phyloP scores from a whole-genome alignment of 1,140 invertebrate genomes.

The Drosophila equinoxialis region DNA sequence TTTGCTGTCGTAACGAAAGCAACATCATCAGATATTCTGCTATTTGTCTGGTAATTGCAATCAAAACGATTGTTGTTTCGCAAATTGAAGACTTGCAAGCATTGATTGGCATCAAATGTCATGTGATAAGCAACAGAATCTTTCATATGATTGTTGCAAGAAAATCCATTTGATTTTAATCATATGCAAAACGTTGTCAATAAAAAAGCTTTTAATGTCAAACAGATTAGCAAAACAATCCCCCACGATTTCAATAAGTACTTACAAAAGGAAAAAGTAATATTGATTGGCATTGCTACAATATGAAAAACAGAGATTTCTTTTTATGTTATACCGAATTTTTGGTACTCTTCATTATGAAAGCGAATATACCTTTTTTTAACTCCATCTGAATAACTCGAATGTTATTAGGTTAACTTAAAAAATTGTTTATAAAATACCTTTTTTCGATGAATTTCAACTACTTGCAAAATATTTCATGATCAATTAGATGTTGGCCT shows the following conservation, averaged over 20 bases:
- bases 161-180: slow-evolving; percentile 48
- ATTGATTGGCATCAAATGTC: slow-evolving; percentile 45
- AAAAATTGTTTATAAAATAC: too few relatives aligned
- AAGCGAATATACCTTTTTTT: too few relatives aligned
- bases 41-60: slow-evolving; percentile 61
- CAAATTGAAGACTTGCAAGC: slow-evolving; percentile 57
- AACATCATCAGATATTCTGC: slow-evolving; percentile 27
- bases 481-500: too few relatives aligned
- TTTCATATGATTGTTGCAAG: slow-evolving; percentile 14
- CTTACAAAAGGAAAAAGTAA: background rate
- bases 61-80: slow-evolving; percentile 67
- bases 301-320: too few relatives aligned
- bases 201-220: slow-evolving; percentile 18
- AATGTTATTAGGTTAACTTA: too few relatives aligned
- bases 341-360: too few relatives aligned
- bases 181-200: slow-evolving; percentile 51
- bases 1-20: slow-evolving; percentile 35
- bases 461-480: too few relatives aligned
- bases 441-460: too few relatives aligned
- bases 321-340: too few relatives aligned
- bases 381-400: too few relatives aligned
- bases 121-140: slow-evolving; percentile 13
- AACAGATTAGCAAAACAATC: slow-evolving; percentile 14
- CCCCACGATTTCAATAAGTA: background rate
- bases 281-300: background rate